These are phyloP conservation scores for Lanistes nyassanus DNA, from an alignment of 1,140 invertebrate species.

Conservation along the genomic window DNA sequence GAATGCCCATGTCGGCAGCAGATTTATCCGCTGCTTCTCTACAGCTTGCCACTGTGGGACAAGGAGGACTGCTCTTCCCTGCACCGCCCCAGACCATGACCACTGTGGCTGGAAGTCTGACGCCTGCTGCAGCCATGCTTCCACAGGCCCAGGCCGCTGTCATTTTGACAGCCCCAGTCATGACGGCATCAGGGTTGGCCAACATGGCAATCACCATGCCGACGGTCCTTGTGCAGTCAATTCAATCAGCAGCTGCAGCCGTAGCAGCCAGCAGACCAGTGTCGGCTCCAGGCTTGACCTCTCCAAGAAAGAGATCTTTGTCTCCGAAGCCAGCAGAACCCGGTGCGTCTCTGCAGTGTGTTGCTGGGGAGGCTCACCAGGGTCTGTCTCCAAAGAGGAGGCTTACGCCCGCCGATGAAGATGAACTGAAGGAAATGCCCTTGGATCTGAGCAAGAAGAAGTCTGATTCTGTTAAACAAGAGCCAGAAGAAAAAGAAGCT, in stretches of 20 bases:
- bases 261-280: neutral
- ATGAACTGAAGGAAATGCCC: constrained; percentile 14
- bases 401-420: neutral
- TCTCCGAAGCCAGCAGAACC: constrained; percentile 4
- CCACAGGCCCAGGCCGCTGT: constrained; percentile 41
- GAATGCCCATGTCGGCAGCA: neutral
- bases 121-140: constrained; percentile 25
- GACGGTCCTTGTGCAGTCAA: constrained; percentile 45
- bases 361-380: constrained; percentile 24
- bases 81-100: neutral
- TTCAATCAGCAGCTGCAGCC: constrained; percentile 19
- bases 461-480: neutral
- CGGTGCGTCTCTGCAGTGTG: neutral
- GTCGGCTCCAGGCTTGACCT: neutral
- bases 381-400: neutral
- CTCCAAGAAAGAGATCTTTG: constrained; percentile 12
- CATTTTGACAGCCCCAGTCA: constrained; percentile 46
- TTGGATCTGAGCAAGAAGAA: constrained; percentile 28
- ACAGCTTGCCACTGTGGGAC: constrained; percentile 28
- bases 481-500: neutral
- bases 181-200: constrained; percentile 41
- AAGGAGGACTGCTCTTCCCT: constrained; percentile 27
- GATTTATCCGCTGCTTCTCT: constrained; percentile 23
- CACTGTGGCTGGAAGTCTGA: neutral
- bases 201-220: constrained; percentile 48